Evolutionary conservation across 2,888 invertebrate genomes (phyloP).

Genomic region (Pterostichus madidus): DNA sequence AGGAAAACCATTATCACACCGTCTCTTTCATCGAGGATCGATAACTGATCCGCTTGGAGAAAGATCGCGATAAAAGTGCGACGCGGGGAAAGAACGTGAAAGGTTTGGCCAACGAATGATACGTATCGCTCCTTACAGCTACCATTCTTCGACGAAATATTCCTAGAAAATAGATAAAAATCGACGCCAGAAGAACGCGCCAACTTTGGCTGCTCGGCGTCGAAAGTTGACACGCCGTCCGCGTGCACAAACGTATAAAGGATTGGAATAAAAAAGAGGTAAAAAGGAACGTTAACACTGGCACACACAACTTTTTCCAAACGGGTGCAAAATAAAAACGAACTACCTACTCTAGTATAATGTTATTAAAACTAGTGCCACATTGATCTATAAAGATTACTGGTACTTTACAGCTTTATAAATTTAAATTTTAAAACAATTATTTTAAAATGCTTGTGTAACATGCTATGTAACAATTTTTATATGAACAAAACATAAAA

Average conservation of each 20-base stretch:
- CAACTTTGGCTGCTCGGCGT: not conserved
- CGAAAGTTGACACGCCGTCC: constrained; percentile 62
- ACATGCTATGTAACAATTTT: too few relatives aligned
- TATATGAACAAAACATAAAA: too few relatives aligned
- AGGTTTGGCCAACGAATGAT: constrained; percentile 53
- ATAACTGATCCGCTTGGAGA: constrained; percentile 60
- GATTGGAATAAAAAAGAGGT: constrained; percentile 58
- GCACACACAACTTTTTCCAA: too few relatives aligned
- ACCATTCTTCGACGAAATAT: constrained; percentile 58
- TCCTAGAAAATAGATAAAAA: constrained; percentile 66
- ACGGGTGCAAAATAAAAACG: too few relatives aligned
- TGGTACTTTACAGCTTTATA: too few relatives aligned
- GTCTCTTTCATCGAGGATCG: constrained; percentile 65
- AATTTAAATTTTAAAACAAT: too few relatives aligned
- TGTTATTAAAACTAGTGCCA: too few relatives aligned
- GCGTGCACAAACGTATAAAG: constrained; percentile 59
- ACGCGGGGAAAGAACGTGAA: constrained; percentile 35
- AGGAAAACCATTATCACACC: constrained; percentile 67
- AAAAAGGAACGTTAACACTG: constrained; percentile 21
- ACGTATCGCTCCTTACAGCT: constrained; percentile 42
- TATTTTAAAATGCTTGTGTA: too few relatives aligned
- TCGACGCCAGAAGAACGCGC: not conserved
- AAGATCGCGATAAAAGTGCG: constrained; percentile 59
- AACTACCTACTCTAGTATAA: too few relatives aligned
- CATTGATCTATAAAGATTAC: too few relatives aligned